phyloP scores from a whole-genome alignment of 2,888 invertebrate species.

The Parnassius mnemosyne region DNA sequence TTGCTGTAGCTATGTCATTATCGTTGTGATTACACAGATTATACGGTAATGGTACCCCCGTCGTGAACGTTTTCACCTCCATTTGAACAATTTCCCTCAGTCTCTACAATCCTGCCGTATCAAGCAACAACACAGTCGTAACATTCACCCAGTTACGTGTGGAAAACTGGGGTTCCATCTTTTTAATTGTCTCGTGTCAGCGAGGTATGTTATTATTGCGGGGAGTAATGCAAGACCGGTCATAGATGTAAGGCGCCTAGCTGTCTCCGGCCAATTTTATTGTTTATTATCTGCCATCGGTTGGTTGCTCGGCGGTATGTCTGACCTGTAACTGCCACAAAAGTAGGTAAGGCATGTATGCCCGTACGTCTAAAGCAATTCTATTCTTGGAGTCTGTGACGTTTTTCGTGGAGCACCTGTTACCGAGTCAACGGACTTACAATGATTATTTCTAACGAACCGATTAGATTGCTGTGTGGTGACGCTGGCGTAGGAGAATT shows the following conservation, averaged over 20 bases:
- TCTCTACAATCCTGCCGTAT: conserved; percentile 45
- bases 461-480: conserved; percentile 25
- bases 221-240: conserved; percentile 60
- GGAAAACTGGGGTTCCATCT: conserved; percentile 65
- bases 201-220: conserved; percentile 67
- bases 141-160: conserved; percentile 62
- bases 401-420: conserved; percentile 52
- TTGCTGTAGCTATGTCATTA: conserved; percentile 46
- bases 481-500: no score
- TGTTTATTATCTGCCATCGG: conserved; percentile 69
- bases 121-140: conserved; percentile 47
- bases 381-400: conserved; percentile 46
- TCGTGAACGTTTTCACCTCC: conserved; percentile 56
- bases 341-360: conserved; percentile 57
- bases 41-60: conserved; percentile 43
- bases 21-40: conserved; percentile 53
- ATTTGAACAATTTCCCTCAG: conserved; percentile 52
- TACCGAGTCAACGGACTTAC: conserved; percentile 42
- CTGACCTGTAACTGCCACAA: conserved; percentile 58
- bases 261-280: conserved; percentile 74
- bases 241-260: conserved; percentile 74
- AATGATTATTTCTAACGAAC: conserved; percentile 40
- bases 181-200: conserved; percentile 64
- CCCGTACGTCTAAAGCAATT: conserved; percentile 7
- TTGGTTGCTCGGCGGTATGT: conserved; percentile 59